phyloP scores from a whole-genome alignment of 2,888 invertebrate genomes.

The Pelosia muscerda region DNA sequence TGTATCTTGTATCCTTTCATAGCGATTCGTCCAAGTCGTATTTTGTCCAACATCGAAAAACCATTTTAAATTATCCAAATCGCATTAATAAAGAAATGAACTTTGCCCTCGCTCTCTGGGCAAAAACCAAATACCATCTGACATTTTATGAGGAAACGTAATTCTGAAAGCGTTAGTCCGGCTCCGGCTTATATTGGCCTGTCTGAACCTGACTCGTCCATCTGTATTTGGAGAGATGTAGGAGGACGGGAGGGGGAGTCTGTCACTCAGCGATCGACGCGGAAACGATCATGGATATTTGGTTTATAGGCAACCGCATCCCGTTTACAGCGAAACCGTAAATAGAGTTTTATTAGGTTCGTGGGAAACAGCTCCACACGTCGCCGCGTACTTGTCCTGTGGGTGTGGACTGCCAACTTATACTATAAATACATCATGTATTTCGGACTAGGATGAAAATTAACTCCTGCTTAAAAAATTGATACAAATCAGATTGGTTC shows the following conservation, averaged over 20 bases:
- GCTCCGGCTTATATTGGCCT: background rate
- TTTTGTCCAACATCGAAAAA: too few relatives aligned
- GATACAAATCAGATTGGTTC: too few relatives aligned
- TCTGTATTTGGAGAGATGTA: background rate
- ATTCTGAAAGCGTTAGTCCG: background rate
- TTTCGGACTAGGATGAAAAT: background rate
- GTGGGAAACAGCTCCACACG: constrained; percentile 20
- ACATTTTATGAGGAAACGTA: background rate
- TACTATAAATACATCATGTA: background rate
- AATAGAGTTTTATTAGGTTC: constrained; percentile 22
- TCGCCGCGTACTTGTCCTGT: background rate
- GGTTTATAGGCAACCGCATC: constrained; percentile 34
- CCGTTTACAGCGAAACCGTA: constrained; percentile 30
- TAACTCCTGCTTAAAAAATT: background rate
- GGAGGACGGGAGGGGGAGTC: background rate
- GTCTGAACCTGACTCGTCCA: background rate
- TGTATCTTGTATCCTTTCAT: too few relatives aligned
- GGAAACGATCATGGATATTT: constrained; percentile 32
- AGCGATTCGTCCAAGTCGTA: too few relatives aligned
- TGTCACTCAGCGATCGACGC: constrained; percentile 18
- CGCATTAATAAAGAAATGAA: too few relatives aligned
- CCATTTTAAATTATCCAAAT: too few relatives aligned
- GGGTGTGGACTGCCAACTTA: background rate
- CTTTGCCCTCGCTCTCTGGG: too few relatives aligned
- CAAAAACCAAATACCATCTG: background rate